phyloP scores from a whole-genome alignment of 2,888 invertebrate species.

The Drosophila leonis region DNA sequence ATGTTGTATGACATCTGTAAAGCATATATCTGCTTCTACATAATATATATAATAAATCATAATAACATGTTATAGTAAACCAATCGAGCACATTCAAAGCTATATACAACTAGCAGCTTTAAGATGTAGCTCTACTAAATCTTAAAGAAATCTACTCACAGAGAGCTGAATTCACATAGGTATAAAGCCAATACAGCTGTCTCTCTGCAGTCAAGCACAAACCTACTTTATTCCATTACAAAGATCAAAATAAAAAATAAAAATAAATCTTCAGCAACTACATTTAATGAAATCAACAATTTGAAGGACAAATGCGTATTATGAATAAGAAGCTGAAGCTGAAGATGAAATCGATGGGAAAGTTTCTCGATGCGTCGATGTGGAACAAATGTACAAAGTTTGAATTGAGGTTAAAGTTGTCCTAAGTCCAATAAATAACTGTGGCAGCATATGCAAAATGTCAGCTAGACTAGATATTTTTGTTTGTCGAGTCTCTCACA shows the following conservation, averaged over 20 bases:
- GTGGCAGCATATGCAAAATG: slow-evolving; percentile 40
- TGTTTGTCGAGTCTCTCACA: slow-evolving; percentile 11
- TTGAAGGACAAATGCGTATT: slow-evolving; percentile 19
- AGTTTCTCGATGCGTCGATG: slow-evolving; percentile 34
- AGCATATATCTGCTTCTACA: too few relatives aligned
- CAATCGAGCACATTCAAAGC: not conserved
- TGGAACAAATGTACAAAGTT: slow-evolving; percentile 53
- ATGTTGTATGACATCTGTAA: not conserved
- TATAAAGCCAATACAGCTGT: too few relatives aligned
- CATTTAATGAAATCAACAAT: slow-evolving; percentile 11
- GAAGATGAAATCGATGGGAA: slow-evolving; percentile 22
- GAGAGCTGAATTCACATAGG: not conserved
- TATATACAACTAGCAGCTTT: not conserved
- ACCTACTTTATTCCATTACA: not conserved
- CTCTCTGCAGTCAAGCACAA: not conserved
- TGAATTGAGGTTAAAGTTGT: slow-evolving; percentile 27
- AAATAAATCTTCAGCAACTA: slow-evolving; percentile 5
- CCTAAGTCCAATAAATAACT: slow-evolving; percentile 48
- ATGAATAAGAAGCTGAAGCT: slow-evolving; percentile 8
- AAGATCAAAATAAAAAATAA: not conserved
- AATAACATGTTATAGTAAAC: not conserved
- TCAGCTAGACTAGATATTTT: slow-evolving; percentile 20
- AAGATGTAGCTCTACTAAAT: not conserved
- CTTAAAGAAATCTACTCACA: not conserved
- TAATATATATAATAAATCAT: too few relatives aligned